phyloP scores from a whole-genome alignment of 2,888 invertebrate species.

The Pharmacophagus antenor region DNA sequence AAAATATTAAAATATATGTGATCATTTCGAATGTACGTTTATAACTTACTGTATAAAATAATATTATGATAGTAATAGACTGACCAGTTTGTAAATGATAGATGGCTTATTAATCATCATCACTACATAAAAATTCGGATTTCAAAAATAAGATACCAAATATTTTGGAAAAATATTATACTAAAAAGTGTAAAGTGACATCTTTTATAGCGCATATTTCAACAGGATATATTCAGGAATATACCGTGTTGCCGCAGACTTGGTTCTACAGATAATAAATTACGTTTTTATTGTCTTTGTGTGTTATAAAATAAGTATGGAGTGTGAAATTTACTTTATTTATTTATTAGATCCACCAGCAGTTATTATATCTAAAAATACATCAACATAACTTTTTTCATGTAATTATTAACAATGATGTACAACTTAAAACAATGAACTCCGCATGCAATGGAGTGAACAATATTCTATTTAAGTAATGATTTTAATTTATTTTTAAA shows the following conservation, averaged over 20 bases:
- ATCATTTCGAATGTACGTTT: too few species aligned
- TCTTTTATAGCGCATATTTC: constrained; percentile 22
- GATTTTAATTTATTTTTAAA: background rate
- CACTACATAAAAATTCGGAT: background rate
- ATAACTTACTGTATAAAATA: too few species aligned
- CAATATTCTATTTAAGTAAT: too few species aligned
- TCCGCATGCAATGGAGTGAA: too few species aligned
- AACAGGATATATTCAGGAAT: constrained; percentile 13
- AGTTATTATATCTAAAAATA: too few species aligned
- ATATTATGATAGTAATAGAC: too few species aligned
- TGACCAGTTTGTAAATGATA: background rate
- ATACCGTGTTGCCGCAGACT: background rate
- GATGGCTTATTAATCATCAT: background rate
- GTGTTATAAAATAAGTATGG: constrained; percentile 3
- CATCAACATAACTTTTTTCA: too few species aligned
- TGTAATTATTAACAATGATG: too few species aligned
- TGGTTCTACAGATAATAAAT: constrained; percentile 20
- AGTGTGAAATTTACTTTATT: background rate
- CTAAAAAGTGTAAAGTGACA: constrained; percentile 5
- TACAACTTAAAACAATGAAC: too few species aligned
- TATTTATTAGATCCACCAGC: too few species aligned
- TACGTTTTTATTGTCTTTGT: constrained; percentile 13
- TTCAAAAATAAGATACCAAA: background rate
- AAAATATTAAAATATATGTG: too few species aligned
- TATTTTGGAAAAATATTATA: background rate